A percentile compares a stretch with the other conserved stretches of the same genome.
Conservation (phyloP, 2,888 invertebrate species). For the Mimachlamys varia region DNA sequence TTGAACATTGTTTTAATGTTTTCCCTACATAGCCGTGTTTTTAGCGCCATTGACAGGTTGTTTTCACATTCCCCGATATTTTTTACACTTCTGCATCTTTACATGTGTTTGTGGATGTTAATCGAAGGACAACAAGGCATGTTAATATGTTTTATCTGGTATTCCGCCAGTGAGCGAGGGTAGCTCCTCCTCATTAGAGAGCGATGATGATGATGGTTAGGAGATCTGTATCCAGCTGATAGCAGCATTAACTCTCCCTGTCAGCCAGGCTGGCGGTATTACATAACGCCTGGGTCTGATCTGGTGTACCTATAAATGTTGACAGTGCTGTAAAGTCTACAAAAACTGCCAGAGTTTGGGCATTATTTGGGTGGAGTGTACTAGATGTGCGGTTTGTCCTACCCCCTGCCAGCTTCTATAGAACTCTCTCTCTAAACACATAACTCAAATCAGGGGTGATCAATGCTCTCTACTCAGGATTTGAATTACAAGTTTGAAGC, state of each 20-base stretch:
- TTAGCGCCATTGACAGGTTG: not conserved
- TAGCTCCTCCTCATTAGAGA: not conserved
- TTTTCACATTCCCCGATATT: constrained; percentile 21
- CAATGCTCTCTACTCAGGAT: not conserved
- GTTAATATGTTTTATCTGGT: not conserved
- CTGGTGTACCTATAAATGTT: not conserved
- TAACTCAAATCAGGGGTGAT: not conserved
- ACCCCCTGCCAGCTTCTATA: not conserved
- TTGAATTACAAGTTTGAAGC: not conserved
- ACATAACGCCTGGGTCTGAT: not conserved
- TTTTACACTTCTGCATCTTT: not conserved
- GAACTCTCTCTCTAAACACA: not conserved
- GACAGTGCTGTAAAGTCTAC: not conserved
- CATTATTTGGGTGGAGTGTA: not conserved
- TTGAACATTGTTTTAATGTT: not conserved
- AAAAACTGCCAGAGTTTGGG: not conserved
- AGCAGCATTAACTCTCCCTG: not conserved
- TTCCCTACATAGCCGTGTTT: not conserved
- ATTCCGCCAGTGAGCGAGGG: not conserved
- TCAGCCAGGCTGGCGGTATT: not conserved
- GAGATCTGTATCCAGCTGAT: constrained; percentile 23
- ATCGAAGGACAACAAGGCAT: constrained; percentile 16
- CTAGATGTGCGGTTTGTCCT: not conserved
- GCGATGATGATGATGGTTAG: not conserved
- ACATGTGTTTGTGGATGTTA: constrained; percentile 25